Conservation (phyloP, 2,113 vertebrate genomes). For the Hymenochirus boettgeri region DNA sequence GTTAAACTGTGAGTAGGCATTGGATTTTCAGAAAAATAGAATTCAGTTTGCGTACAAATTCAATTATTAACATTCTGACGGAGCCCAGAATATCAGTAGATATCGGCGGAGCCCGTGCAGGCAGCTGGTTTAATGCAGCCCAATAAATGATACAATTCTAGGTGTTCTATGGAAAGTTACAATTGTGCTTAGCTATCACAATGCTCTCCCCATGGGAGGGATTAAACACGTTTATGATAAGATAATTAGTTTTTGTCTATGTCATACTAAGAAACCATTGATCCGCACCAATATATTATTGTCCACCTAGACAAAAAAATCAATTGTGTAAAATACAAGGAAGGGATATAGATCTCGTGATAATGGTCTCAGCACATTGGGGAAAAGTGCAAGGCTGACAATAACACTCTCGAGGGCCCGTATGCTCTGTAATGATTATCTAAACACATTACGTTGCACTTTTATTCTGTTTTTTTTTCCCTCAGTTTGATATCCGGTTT, state of each 20-base stretch:
- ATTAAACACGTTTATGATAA: slow-evolving; percentile 21
- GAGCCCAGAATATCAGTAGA: neutral
- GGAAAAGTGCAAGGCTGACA: neutral
- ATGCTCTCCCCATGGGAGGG: neutral
- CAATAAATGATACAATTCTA: neutral
- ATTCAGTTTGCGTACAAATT: neutral
- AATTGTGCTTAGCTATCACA: neutral
- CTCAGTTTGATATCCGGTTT: too few species aligned
- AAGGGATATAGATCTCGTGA: neutral
- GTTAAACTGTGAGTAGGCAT: neutral
- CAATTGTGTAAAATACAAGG: slow-evolving; percentile 10
- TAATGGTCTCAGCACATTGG: too few species aligned
- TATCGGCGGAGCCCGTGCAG: too few species aligned
- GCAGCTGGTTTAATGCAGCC: neutral
- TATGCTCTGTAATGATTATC: neutral
- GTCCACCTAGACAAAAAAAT: slow-evolving; percentile 14
- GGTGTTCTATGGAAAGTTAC: neutral
- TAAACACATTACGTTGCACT: neutral
- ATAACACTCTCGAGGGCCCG: too few species aligned
- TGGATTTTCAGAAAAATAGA: neutral
- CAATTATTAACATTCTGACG: neutral
- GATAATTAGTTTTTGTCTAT: slow-evolving; percentile 13
- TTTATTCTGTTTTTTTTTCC: too few species aligned
- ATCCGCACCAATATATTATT: slow-evolving; percentile 16
- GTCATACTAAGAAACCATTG: neutral